These are phyloP conservation scores for Stigmatopora argus DNA, from an alignment of 2,113 vertebrate genomes.

Conservation along the genomic window DNA sequence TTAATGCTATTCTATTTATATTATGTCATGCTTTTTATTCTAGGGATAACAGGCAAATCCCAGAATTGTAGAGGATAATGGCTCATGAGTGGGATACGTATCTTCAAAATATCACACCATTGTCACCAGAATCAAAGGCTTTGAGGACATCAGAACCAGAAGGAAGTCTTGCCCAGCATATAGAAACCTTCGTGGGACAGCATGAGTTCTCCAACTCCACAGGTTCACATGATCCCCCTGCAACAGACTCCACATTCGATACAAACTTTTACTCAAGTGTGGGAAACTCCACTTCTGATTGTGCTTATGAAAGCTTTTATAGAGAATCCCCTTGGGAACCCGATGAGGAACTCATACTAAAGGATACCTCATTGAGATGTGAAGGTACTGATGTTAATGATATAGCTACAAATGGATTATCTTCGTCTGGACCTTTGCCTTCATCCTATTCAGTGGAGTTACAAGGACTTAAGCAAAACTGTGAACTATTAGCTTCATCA, in stretches of 20 bases:
- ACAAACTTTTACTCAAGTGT: slow-evolving; percentile 36
- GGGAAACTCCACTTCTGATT: slow-evolving; percentile 41
- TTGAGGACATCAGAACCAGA: slow-evolving; percentile 49
- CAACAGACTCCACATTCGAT: slow-evolving; percentile 46
- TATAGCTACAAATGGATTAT: slow-evolving; percentile 34
- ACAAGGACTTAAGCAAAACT: slow-evolving; percentile 50
- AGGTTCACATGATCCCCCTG: slow-evolving; percentile 32
- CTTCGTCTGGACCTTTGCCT: slow-evolving; percentile 30
- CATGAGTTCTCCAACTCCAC: slow-evolving; percentile 40
- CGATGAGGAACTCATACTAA: slow-evolving; percentile 37
- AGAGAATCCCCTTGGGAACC: slow-evolving; percentile 47
- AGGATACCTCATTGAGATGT: slow-evolving; percentile 38
- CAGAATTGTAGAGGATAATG: slow-evolving; percentile 44
- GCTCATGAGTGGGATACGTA: slow-evolving; percentile 62
- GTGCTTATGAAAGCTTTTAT: slow-evolving; percentile 45
- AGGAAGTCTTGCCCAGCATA: slow-evolving; percentile 37
- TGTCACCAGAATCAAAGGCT: slow-evolving; percentile 42
- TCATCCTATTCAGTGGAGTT: slow-evolving; percentile 43
- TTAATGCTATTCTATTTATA: neutral
- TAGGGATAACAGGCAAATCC: slow-evolving; percentile 16
- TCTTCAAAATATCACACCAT: slow-evolving; percentile 35
- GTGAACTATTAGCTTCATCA: slow-evolving; percentile 37
- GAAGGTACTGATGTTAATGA: slow-evolving; percentile 27
- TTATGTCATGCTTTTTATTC: slow-evolving; percentile 42
- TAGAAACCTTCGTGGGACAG: slow-evolving; percentile 50